Evolutionary conservation across 2,888 invertebrate genomes (phyloP), one percentile per base, ranked within the genome.

Genomic region (Hydroisotoma schaefferi): DNA sequence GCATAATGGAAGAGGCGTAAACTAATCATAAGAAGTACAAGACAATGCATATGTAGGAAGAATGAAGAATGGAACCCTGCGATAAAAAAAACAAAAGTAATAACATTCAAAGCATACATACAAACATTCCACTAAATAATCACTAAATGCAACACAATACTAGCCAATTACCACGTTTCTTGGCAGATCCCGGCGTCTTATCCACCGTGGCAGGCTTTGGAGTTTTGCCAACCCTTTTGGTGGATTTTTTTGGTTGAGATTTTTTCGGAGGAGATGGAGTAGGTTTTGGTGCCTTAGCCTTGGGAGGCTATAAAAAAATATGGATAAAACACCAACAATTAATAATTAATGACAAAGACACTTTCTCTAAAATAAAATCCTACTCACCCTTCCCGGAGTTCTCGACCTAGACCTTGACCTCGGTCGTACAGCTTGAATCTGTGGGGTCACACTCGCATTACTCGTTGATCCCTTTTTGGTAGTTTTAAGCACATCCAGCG

Each of bases 401-500:
- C 71, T 56, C 5, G 68, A 67, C 52, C 67, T 53, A 23, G 71
- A 71, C 40, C 71, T 55, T 18, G 67, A 64, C 43, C 64, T 61
- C 1, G 69, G 60, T n/a, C 68, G 55, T 3, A 52, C 52, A n/a
- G 27, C 3, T 15, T 20, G 18, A 18, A 25, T 22, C 25, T 52
- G 28, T 3, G 49, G 49, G 15, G 59, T 56, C 10, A 49, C 40
- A 27, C 51, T 48, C 12, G 46, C 5, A n/a, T 26, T 29, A 46
- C 56, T 55, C 0, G 27, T 25, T 23, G 53, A 52, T 18, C 59
- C 33, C 26, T 59, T 57, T 47, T 67, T 64, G 0, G 64, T 58
- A 23, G 59, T 63, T 28, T 61, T 61, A 6, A 67, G 57, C 8
- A 67, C 67, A 38, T 63, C 67, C 27, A 67, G 59, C 18, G 63